A percentile compares a stretch with the other conserved stretches of the same genome.
phyloP scores from a whole-genome alignment of 2,888 invertebrate genomes.

The Netelia melanura region DNA sequence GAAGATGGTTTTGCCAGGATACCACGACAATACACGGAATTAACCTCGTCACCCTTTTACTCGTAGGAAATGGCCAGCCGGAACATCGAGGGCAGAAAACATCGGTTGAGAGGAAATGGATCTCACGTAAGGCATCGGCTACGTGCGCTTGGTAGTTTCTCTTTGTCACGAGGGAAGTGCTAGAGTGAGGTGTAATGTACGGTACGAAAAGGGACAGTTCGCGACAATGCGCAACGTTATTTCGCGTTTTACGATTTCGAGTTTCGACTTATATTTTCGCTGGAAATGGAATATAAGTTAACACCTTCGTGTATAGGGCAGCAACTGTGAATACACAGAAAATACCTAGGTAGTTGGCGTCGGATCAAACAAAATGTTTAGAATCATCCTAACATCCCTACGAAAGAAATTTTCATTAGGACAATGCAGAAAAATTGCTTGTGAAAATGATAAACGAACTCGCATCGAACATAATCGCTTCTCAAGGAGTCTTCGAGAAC shows the following conservation, averaged over 20 bases:
- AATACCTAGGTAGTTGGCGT: too few species aligned
- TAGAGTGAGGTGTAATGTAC: neutral
- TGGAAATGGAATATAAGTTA: neutral
- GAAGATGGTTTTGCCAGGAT: slow-evolving; percentile 26
- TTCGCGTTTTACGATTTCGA: slow-evolving; percentile 29
- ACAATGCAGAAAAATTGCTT: too few species aligned
- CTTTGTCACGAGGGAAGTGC: slow-evolving; percentile 11
- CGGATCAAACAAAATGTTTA: too few species aligned
- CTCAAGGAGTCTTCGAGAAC: too few species aligned
- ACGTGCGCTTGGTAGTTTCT: slow-evolving; percentile 51
- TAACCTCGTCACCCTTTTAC: slow-evolving; percentile 72
- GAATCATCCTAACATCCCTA: too few species aligned
- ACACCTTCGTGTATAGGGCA: neutral
- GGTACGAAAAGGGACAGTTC: slow-evolving; percentile 6
- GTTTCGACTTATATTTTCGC: slow-evolving; percentile 24
- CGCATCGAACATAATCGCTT: too few species aligned
- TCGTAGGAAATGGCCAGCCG: slow-evolving; percentile 26
- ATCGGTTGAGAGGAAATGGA: neutral
- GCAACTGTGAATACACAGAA: neutral
- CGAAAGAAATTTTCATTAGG: too few species aligned
- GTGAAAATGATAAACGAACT: too few species aligned
- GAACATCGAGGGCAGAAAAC: slow-evolving; percentile 11
- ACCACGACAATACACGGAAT: slow-evolving; percentile 72
- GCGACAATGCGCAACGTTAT: slow-evolving; percentile 20
- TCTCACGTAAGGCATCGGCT: slow-evolving; percentile 65